Conservation (phyloP, 2,888 invertebrate species). For the Aquatica leii region DNA sequence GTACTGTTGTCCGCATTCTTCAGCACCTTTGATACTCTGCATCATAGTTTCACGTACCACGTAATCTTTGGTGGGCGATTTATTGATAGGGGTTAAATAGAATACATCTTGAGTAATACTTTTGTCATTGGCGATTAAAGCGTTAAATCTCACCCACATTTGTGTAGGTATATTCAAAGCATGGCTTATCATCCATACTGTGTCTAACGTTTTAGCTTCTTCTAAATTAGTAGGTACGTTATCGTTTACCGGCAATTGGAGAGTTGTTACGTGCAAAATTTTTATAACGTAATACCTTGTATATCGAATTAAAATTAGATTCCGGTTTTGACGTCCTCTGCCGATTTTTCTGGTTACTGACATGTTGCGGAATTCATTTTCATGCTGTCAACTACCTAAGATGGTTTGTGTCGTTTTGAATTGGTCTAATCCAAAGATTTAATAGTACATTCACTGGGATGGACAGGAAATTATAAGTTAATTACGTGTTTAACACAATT, state of each 20-base stretch:
- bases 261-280: no score
- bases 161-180: slow-evolving; percentile 33
- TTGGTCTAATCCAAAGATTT: no score
- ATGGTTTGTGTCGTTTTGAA: no score
- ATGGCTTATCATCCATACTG: slow-evolving; percentile 36
- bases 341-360: no score
- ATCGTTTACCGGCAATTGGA: not conserved
- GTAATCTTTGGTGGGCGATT: not conserved
- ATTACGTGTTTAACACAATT: no score
- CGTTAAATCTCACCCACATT: slow-evolving; percentile 43
- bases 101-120: not conserved
- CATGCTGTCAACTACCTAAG: no score
- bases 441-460: no score
- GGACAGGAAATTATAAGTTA: no score
- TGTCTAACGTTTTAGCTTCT: slow-evolving; percentile 3
- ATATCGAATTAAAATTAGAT: no score
- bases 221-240: not conserved
- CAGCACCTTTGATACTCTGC: not conserved
- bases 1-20: not conserved
- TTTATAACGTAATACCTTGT: no score
- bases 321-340: no score
- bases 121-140: slow-evolving; percentile 16
- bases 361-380: no score
- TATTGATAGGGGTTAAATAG: slow-evolving; percentile 1
- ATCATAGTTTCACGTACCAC: not conserved